These are phyloP conservation scores for Paralvinella palmiformis DNA, from an alignment of 1,140 invertebrate species.

Conservation along the genomic window DNA sequence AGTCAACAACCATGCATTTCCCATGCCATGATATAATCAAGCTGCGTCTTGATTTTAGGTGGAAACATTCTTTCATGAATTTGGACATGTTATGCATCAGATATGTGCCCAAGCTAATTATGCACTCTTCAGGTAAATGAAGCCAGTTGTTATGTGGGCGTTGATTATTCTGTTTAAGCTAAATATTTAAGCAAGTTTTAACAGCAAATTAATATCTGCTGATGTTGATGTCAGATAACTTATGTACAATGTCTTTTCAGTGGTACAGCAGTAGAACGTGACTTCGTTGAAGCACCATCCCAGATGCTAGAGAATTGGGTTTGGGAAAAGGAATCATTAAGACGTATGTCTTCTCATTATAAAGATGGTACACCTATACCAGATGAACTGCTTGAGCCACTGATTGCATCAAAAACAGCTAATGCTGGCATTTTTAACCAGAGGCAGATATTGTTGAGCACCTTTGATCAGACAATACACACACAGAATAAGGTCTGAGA, in stretches of 20 bases:
- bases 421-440: constrained; percentile 55
- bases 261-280: constrained; percentile 54
- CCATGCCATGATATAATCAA: too few relatives aligned
- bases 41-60: constrained; percentile 48
- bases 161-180: background rate
- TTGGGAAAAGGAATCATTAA: constrained; percentile 54
- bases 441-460: constrained; percentile 52
- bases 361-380: constrained; percentile 50
- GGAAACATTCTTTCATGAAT: constrained; percentile 58
- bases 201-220: too few relatives aligned
- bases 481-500: constrained; percentile 33
- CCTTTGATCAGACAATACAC: constrained; percentile 55
- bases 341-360: constrained; percentile 54
- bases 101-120: constrained; percentile 53
- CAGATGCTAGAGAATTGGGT: constrained; percentile 61
- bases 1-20: too few relatives aligned
- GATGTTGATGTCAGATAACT: too few relatives aligned
- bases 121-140: constrained; percentile 47
- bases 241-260: constrained; percentile 34
- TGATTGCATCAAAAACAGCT: constrained; percentile 51
- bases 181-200: background rate
- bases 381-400: constrained; percentile 50
- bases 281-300: constrained; percentile 58
- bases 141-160: background rate
- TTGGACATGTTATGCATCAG: constrained; percentile 58